Base-by-base conservation (phyloP, 2,888 invertebrate species). In the Julus scandinavius region DNA sequence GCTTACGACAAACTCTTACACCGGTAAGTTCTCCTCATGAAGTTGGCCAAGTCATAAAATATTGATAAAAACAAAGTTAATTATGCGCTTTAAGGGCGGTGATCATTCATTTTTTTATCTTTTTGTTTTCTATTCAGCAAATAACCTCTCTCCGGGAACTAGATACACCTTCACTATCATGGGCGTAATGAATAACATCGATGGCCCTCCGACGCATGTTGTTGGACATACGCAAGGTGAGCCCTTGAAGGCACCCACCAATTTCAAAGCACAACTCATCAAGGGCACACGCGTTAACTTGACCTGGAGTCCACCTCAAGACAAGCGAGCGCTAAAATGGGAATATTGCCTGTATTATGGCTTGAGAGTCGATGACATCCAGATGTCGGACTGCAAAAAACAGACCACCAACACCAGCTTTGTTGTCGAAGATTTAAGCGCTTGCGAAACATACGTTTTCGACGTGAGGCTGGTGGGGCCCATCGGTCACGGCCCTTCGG, bases 391-490 rank as follows among this genome's bases (percentile, higher is more conserved):
- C 20, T 83, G 87, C 17, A 72, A 50, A 49, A 89, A 85, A 20
- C 85, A 86, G 6, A 95, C 95, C 0, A 92, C 92, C 11, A 93
- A 94, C 88, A 93, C 94, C 1, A 93, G 94, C 13, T 93, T 94
- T 2, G 92, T 94, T 0, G 92, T 97, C 13, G 93, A 93, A 5
- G 93, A 94, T 84, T 92, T 97, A 90, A 94, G 95, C 90, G 94
- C 96, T 0, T 97, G 97, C 90, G 95, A 96, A 91, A 94, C 93
- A 0, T 97, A 97, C 91, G 92, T 95, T 88, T 95, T 97, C 91
- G 94, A 94, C 5, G 95, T 96, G 5, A 96, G 95, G 0, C 92
- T 95, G 1, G 91, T 95, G 15, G 94, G 94, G 0, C 95, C 95
- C 0, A 91, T 93, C 50, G 96, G 96, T 0, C 92, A 93, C n/a